Percentiles rank a stretch among this genome's conserved stretches.
Conservation (phyloP, 2,888 invertebrate genomes). For the Meandrusa payeni region DNA sequence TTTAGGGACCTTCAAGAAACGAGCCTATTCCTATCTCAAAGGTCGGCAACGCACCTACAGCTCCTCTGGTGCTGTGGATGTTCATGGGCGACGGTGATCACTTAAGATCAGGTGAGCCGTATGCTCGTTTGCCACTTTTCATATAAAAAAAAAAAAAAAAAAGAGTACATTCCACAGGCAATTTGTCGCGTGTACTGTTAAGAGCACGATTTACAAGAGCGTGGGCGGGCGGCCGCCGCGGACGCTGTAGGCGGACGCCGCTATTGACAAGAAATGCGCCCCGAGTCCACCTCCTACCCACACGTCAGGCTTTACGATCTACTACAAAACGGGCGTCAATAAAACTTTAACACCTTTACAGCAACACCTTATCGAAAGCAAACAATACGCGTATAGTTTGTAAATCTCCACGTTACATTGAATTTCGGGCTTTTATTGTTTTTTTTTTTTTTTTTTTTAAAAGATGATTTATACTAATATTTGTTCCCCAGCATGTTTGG, state of each 20-base stretch:
- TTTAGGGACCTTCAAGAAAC: too few species aligned
- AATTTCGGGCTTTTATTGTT: slow-evolving; percentile 28
- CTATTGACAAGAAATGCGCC: slow-evolving; percentile 64
- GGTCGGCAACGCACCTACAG: too few species aligned
- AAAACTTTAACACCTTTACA: slow-evolving; percentile 55
- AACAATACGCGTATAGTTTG: slow-evolving; percentile 38
- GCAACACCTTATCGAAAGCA: slow-evolving; percentile 39
- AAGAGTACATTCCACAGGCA: slow-evolving; percentile 50
- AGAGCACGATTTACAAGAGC: slow-evolving; percentile 59
- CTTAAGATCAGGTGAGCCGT: too few species aligned
- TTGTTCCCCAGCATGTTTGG: too few species aligned
- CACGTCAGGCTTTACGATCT: slow-evolving; percentile 53
- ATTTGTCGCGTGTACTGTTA: slow-evolving; percentile 72
- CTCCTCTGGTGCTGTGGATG: too few species aligned
- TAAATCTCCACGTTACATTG: slow-evolving; percentile 30
- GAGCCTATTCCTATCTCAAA: too few species aligned
- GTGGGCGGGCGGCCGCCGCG: slow-evolving; percentile 62
- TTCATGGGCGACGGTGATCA: too few species aligned
- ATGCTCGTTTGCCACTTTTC: too few species aligned
- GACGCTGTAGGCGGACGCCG: slow-evolving; percentile 57
- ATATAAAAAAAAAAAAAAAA: slow-evolving; percentile 34
- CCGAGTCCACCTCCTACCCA: slow-evolving; percentile 49
- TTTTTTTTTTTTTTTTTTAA: too few species aligned
- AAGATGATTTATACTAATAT: too few species aligned
- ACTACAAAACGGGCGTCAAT: slow-evolving; percentile 53